Conservation (phyloP, 2,113 vertebrate genomes). For the Pycnonotus jocosus region DNA sequence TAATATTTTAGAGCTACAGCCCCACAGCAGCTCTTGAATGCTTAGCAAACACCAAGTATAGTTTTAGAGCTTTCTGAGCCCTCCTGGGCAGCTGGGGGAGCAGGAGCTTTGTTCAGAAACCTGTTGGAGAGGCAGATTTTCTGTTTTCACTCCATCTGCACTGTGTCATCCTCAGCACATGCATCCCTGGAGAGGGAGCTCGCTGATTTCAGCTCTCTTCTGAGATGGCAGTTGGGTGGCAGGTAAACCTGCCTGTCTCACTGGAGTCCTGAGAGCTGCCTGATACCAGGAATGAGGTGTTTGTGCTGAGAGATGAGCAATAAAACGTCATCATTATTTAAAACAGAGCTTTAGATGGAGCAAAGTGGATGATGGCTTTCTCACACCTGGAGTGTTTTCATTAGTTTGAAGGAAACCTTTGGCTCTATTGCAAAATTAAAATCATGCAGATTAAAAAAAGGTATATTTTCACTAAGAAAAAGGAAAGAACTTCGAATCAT, state of each 20-base stretch:
- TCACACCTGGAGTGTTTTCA: not conserved
- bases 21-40: not conserved
- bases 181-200: not conserved
- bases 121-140: not conserved
- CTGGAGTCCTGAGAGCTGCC: not conserved
- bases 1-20: not conserved
- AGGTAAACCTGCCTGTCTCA: not conserved
- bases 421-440: not conserved
- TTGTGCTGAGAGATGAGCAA: not conserved
- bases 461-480: not conserved
- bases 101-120: not conserved
- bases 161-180: not conserved
- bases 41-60: not conserved
- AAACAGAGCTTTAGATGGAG: not conserved
- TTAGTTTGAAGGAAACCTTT: not conserved
- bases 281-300: not conserved
- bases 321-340: not conserved
- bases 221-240: accelerated
- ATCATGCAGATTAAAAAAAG: not conserved
- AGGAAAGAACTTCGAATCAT: not conserved
- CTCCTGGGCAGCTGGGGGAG: not conserved
- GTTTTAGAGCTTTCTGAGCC: not conserved
- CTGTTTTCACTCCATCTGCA: not conserved
- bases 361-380: not conserved
- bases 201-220: not conserved